Evolutionary conservation across 2,888 invertebrate species (phyloP), one percentile per base, ranked within the genome.

Genomic region (Mimachlamys varia): DNA sequence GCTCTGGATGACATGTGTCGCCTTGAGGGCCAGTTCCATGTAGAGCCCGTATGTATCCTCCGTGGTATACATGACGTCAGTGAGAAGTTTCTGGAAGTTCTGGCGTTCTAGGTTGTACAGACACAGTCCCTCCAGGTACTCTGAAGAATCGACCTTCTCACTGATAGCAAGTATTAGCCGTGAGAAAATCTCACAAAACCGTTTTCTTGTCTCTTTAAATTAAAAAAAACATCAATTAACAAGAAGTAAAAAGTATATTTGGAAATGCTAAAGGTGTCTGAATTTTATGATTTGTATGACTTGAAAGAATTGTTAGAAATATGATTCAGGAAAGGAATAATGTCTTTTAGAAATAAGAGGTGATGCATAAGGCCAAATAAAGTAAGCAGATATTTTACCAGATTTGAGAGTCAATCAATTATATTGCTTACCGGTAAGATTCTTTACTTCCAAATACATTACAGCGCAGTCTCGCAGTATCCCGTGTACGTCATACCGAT

Each of bases 51-150:
- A 92, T 0, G 91, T 92, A 38, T 91, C 91, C 88, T 92, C 91
- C 12, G 89, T 91, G 76, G 88, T 62, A 44, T 91, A 90, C 3
- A 90, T 90, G 15, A 91, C 92, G 88, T 92, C 91, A 19, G 90
- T 91, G 62, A 92, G 88, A 13, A 92, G 87, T 50, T 92, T 91
- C 44, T 89, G 89, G 87, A 91, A 91, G 87, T 92, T 92, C 55
- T 90, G 91, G 22, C 91, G 89, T 50, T 92, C 92, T 3, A 88
- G n/a, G 58, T 90, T 91, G 33, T 91, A 90, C 38, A 53, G 88
- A 17, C 62, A 37, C 38, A 91, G 33, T 37, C 91, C 92, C 5
- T 91, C 90, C 27, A 62, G 50, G 55, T 89, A 92, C 53, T 91
- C 88, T 0, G 27, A 15, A 12, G 92, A 88, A 0, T 88, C 88